A percentile compares a stretch with the other conserved stretches of the same genome.
Conservation (phyloP, 2,888 invertebrate species). For the Drosophila pegasa region DNA sequence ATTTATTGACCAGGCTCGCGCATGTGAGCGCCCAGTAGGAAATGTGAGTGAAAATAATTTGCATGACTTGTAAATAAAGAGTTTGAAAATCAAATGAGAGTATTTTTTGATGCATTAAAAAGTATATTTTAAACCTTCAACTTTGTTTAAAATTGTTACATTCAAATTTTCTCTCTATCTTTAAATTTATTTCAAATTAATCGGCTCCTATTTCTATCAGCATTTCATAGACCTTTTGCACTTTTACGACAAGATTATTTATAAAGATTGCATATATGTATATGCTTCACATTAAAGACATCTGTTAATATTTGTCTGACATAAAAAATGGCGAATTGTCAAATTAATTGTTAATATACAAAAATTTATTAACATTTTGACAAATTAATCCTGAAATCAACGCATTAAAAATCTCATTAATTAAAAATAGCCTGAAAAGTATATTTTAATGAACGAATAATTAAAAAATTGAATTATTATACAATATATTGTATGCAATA, state of each 20-base stretch:
- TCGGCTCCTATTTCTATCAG: background rate
- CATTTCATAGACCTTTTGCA: slow-evolving; percentile 2
- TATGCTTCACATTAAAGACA: background rate
- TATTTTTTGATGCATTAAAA: background rate
- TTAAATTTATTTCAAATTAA: too few relatives aligned
- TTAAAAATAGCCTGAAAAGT: background rate
- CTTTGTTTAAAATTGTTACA: background rate
- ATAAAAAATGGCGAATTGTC: too few relatives aligned
- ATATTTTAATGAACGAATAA: too few relatives aligned
- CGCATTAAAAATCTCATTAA: background rate
- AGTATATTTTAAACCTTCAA: background rate
- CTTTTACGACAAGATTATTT: background rate
- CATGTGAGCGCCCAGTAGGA: slow-evolving; percentile 39
- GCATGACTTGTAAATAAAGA: background rate
- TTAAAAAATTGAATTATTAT: too few relatives aligned
- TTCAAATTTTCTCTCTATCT: background rate
- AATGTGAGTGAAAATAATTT: slow-evolving; percentile 25
- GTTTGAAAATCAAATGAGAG: background rate
- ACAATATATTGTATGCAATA: background rate
- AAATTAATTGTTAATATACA: too few relatives aligned
- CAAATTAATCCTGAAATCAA: background rate
- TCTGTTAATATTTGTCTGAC: too few relatives aligned
- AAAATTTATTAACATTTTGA: too few relatives aligned
- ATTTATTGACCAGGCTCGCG: slow-evolving; percentile 62
- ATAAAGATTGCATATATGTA: background rate